phyloP scores from a whole-genome alignment of 1,140 invertebrate genomes.

The Cotesia vestalis region DNA sequence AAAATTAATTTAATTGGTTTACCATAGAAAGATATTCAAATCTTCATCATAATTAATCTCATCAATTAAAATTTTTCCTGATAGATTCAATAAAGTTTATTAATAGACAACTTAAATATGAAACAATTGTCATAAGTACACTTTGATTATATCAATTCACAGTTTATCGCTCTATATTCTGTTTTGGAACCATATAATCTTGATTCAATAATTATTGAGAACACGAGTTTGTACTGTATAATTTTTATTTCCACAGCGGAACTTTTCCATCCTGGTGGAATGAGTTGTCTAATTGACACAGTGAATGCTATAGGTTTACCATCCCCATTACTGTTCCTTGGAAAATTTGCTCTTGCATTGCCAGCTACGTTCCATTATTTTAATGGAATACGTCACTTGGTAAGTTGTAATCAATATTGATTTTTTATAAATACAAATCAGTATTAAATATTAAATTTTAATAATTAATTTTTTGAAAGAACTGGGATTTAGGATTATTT shows the following conservation, averaged over 20 bases:
- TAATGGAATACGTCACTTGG: slow-evolving; percentile 79
- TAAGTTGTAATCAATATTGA: slow-evolving; percentile 40
- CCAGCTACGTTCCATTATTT: slow-evolving; percentile 74
- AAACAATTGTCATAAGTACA: too few species aligned
- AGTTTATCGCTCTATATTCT: too few species aligned
- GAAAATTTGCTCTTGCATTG: slow-evolving; percentile 67
- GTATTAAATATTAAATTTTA: slow-evolving; percentile 12
- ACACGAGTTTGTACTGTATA: slow-evolving; percentile 1
- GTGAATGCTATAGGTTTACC: slow-evolving; percentile 51
- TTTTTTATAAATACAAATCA: neutral
- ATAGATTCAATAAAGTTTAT: too few species aligned
- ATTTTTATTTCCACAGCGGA: slow-evolving; percentile 48
- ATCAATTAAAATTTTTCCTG: too few species aligned
- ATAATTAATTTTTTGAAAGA: slow-evolving; percentile 49
- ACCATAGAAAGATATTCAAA: too few species aligned
- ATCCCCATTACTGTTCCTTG: slow-evolving; percentile 43
- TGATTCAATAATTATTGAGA: neutral
- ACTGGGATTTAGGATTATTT: slow-evolving; percentile 77
- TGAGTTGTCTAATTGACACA: slow-evolving; percentile 51
- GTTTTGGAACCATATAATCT: neutral
- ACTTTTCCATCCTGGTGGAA: slow-evolving; percentile 54
- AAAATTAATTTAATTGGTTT: too few species aligned
- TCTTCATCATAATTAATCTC: too few species aligned
- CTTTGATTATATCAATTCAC: too few species aligned
- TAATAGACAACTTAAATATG: too few species aligned